Base-by-base conservation (phyloP, 2,888 invertebrate species). In the Cheiracanthium punctorium region DNA sequence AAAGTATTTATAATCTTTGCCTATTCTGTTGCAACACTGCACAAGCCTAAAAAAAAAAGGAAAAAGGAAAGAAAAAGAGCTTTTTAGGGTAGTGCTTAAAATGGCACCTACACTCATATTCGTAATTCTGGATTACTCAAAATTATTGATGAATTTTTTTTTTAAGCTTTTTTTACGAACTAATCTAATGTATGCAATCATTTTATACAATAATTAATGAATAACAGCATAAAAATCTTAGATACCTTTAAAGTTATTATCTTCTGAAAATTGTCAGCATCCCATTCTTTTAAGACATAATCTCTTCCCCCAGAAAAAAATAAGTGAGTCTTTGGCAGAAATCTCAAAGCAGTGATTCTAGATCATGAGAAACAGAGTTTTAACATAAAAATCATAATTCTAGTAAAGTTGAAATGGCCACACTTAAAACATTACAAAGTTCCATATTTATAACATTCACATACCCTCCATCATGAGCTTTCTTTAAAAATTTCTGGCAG, bases 241-340 rank as follows among this genome's bases (percentile, higher is more conserved):
- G n/a, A n/a, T 91, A 96, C 96, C 92, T 95, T 94, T 32, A 98
- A 92, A 0, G 96, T 96, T n/a, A 96, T 93, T 88, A 99, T 96
- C 92, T 97, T 96, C 88, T 96, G 94, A 91, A 96, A 98, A 70
- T 93, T 95, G 91, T 98, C 98, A 0, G 95, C 98, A 92, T 99
- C 99, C 98, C 99, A 99, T 91, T 99, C 95, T 91, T 98, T 98
- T 1, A 99, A 93, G 91, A 95, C 95, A 0, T 97, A 97, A 92
- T 99, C 99, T 91, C 97, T 98, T 0, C 97, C 96, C 29, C 95
- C 95, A 0, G 97, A 96, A 91, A 99, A 98, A 91, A 99, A 95
- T 91, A 97, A 94, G 92, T 98, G 98, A 2, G 97, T 98, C 89
- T 94, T 95, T 0, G 97, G 96, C 28, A 98, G 94, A 91, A 99